Evolutionary conservation across 2,113 vertebrate genomes (phyloP), one percentile per base, ranked within the genome.

Genomic region (Aix galericulata): DNA sequence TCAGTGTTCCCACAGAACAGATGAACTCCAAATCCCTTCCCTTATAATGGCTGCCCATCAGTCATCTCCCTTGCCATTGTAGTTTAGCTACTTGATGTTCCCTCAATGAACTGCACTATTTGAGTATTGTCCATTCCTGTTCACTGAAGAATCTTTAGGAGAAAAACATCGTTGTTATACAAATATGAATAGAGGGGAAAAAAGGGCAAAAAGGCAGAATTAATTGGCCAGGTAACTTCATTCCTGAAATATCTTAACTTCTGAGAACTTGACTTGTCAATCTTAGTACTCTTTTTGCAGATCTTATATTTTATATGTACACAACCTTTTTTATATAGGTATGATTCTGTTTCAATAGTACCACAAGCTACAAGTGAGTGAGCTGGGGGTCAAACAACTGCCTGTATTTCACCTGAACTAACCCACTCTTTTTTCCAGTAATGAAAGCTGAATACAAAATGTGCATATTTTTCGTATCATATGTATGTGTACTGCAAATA

Each of bases 401-500:
- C 36, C 73, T 80, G 14, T 55, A 93, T 91, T 93, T 94, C 17
- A 63, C 34, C 27, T 85, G 58, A 87, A 25, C 80, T 90, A 82
- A 84, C 53, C 9, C 20, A 48, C 16, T 29, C 2, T 72, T 18
- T 75, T 94, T 93, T 79, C 42, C 59, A 91, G 32, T 40, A 87
- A 72, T 8, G 46, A 9, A 82, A 25, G 11, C 17, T 55, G 50
- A 93, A 84, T 73, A 42, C 34, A 79, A 84, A 50, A 75, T 9
- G 9, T 32, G 17, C 44, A 86, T 72, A 38, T 34, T 92, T 95
- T 96, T 76, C 69, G 82, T 3, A 6, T 55, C 14, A 25, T 80
- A 20, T 42, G 27, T 67, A 18, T 29, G 34, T 60, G 53, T 44
- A 32, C 10, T 36, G 36, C 67, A 5, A 14, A 29, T 82, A 64